phyloP scores from a whole-genome alignment of 64 coral and sea anemone genomes.

The Platygyra sinensis region DNA sequence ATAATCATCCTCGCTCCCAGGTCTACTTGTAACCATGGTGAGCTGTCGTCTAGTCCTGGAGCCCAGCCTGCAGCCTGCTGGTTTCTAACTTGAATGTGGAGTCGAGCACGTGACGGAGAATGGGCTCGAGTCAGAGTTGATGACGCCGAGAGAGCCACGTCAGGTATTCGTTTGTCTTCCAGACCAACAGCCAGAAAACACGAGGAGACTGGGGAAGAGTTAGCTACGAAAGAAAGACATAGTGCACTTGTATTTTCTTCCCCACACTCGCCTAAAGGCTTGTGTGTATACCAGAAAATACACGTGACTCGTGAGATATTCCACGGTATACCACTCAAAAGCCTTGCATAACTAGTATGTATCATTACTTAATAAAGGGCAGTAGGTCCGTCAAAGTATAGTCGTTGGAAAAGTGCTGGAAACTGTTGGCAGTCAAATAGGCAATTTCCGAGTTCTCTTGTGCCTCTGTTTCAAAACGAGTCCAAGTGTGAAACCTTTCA shows the following conservation, averaged over 20 bases:
- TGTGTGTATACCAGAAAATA: too few species aligned
- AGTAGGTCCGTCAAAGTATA: neutral
- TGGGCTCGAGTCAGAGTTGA: conserved; percentile 3
- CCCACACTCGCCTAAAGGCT: too few species aligned
- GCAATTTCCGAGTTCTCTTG: too few species aligned
- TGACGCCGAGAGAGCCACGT: neutral
- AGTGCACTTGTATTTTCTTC: too few species aligned
- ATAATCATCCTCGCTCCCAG: neutral
- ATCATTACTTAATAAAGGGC: too few species aligned
- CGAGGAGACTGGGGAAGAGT: neutral
- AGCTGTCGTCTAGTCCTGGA: neutral
- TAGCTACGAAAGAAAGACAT: neutral
- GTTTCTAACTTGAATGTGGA: neutral
- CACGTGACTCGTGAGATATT: too few species aligned
- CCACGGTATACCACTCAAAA: too few species aligned
- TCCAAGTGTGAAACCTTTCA: too few species aligned
- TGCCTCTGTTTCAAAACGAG: too few species aligned
- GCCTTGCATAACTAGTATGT: too few species aligned
- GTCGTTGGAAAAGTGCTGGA: neutral
- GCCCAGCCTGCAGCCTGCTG: conserved; percentile 7
- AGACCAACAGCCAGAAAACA: conserved; percentile 34
- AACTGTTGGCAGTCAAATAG: too few species aligned
- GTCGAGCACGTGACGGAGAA: neutral
- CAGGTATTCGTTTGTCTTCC: conserved; percentile 1
- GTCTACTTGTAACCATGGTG: conserved; percentile 43